Evolutionary conservation across 2,888 invertebrate species (phyloP).

Genomic region (Cryptocheilus praepositus): DNA sequence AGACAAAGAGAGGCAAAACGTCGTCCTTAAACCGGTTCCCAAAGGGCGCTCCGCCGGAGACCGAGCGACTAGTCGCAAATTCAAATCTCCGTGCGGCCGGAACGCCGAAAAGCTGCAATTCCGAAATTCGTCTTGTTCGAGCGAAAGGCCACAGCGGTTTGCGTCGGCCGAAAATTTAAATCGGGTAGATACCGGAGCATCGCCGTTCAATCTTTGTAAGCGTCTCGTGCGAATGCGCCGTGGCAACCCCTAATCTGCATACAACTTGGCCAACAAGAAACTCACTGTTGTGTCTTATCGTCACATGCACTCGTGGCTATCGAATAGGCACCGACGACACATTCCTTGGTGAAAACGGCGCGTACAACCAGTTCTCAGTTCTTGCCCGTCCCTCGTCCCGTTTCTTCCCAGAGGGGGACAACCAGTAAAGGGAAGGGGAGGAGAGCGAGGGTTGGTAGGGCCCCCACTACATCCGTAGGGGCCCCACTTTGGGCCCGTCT

Average conservation of each 20-base stretch:
- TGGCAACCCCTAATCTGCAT: not conserved
- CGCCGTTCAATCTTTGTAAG: no score
- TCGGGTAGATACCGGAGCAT: no score
- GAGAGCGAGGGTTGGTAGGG: conserved; percentile 9
- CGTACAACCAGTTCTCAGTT: conserved; percentile 51
- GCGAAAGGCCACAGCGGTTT: no score
- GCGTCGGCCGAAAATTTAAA: no score
- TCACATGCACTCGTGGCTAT: conserved; percentile 46
- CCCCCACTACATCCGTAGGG: conserved; percentile 36
- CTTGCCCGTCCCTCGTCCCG: conserved; percentile 27
- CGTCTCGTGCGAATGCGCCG: no score
- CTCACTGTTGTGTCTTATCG: conserved; percentile 51
- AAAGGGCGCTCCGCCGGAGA: no score
- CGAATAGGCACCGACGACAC: conserved; percentile 44
- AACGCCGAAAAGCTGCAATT: no score
- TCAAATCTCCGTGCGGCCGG: no score
- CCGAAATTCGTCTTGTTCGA: no score
- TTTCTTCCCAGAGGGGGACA: conserved; percentile 3
- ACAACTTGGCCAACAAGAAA: conserved; percentile 31
- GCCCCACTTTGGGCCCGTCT: conserved; percentile 54
- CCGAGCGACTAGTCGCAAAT: no score
- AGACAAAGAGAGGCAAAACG: no score
- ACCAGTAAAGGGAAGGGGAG: conserved; percentile 10
- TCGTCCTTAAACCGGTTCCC: no score
- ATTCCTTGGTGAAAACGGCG: conserved; percentile 50